Conservation (phyloP, 1,140 invertebrate species). For the Nasonia longicornis region DNA sequence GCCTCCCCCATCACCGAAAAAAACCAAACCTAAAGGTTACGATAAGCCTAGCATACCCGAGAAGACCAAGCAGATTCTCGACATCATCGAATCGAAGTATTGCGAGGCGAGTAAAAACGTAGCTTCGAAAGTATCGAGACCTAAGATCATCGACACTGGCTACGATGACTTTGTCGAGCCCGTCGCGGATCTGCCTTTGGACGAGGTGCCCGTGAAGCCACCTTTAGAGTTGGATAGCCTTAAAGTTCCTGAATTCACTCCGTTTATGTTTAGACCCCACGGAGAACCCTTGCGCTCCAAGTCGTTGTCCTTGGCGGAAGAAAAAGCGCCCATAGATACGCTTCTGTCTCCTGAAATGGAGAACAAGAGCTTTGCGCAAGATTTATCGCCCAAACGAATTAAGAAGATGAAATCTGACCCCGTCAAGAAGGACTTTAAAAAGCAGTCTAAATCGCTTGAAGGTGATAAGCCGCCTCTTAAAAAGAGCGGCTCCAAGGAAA, state of each 20-base stretch:
- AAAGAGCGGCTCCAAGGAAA: slow-evolving; percentile 62
- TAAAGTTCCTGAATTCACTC: slow-evolving; percentile 67
- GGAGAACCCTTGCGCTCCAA: slow-evolving; percentile 65
- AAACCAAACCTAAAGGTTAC: slow-evolving; percentile 52
- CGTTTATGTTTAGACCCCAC: slow-evolving; percentile 65
- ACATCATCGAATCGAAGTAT: slow-evolving; percentile 65
- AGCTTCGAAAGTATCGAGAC: slow-evolving; percentile 55
- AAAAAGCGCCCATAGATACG: slow-evolving; percentile 67
- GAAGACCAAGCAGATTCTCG: slow-evolving; percentile 66
- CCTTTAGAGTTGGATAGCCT: slow-evolving; percentile 65
- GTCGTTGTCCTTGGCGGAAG: slow-evolving; percentile 66
- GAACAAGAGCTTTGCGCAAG: slow-evolving; percentile 65
- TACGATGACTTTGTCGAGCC: slow-evolving; percentile 68
- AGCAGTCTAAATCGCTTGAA: slow-evolving; percentile 67
- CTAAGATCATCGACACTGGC: slow-evolving; percentile 66
- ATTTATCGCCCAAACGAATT: slow-evolving; percentile 62
- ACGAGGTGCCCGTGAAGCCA: slow-evolving; percentile 66
- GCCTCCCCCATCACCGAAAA: slow-evolving; percentile 49
- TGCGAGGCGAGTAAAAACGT: slow-evolving; percentile 58
- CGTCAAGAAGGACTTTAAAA: slow-evolving; percentile 66
- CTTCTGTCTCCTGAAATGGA: slow-evolving; percentile 65
- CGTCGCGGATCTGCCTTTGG: slow-evolving; percentile 66
- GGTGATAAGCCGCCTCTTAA: slow-evolving; percentile 66
- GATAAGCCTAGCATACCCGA: slow-evolving; percentile 67
- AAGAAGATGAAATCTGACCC: slow-evolving; percentile 61